phyloP scores from a whole-genome alignment of 2,888 invertebrate species.

The Eucera pruinosa region DNA sequence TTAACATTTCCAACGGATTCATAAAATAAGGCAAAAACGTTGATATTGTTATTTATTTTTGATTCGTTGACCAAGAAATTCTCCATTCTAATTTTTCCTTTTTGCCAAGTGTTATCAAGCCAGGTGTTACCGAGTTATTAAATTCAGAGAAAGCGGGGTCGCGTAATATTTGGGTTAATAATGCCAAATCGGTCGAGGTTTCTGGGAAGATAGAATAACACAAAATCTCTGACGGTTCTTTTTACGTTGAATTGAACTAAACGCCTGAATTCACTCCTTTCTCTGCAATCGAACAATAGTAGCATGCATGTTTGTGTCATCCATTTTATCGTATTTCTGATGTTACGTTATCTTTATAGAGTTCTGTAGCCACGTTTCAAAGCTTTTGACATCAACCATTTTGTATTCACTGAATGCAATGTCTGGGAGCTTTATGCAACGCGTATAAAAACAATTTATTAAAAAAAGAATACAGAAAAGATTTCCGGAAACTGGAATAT shows the following conservation, averaged over 20 bases:
- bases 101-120: not conserved
- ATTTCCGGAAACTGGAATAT: too few species aligned
- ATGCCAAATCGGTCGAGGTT: constrained; percentile 9
- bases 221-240: not conserved
- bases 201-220: not conserved
- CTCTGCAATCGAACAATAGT: constrained; percentile 3
- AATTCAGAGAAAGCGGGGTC: constrained; percentile 4
- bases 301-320: not conserved
- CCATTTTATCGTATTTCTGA: not conserved
- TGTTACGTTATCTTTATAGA: constrained; percentile 2
- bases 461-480: too few species aligned
- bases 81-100: not conserved
- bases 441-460: not conserved
- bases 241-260: not conserved
- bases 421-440: not conserved
- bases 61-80: not conserved
- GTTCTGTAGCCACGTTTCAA: not conserved
- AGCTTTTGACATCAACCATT: not conserved
- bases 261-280: not conserved
- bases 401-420: not conserved
- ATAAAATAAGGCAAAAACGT: too few species aligned
- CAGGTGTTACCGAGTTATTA: constrained; percentile 7
- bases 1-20: too few species aligned
- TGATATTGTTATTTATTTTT: not conserved
- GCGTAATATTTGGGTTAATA: constrained; percentile 21